Evolutionary conservation across 2,888 invertebrate species (phyloP).

Genomic region (Malachius bipustulatus): DNA sequence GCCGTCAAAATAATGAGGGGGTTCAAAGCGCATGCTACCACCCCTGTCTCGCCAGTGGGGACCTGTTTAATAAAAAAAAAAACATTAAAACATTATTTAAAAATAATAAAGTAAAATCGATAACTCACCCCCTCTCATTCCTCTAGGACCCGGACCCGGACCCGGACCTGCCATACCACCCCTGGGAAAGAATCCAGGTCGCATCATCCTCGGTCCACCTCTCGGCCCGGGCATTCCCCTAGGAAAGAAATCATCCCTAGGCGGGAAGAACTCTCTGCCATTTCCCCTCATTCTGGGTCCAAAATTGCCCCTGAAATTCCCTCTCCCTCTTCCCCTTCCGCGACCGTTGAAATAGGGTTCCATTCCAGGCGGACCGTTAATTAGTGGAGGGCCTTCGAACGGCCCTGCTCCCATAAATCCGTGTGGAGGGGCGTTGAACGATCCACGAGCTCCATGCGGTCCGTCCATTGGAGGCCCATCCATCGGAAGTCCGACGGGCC

Average conservation of each 20-base stretch:
- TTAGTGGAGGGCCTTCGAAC: background rate
- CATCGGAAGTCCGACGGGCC: constrained; percentile 11
- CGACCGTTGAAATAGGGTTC: constrained; percentile 11
- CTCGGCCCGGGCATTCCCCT: constrained; percentile 21
- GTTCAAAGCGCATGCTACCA: constrained; percentile 9
- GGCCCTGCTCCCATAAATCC: constrained; percentile 10
- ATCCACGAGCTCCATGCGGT: constrained; percentile 6
- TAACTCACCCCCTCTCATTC: constrained; percentile 11
- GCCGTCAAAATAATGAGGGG: constrained; percentile 6
- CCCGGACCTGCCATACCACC: constrained; percentile 25
- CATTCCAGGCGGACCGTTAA: constrained; percentile 6
- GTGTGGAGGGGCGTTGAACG: constrained; percentile 4
- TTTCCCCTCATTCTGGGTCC: constrained; percentile 17
- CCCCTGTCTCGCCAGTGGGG: constrained; percentile 35
- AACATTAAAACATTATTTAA: constrained; percentile 7
- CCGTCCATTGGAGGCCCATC: constrained; percentile 28
- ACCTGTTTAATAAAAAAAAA: constrained; percentile 16
- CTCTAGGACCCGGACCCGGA: constrained; percentile 19
- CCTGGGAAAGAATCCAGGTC: constrained; percentile 21
- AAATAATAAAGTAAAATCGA: background rate
- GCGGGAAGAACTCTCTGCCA: constrained; percentile 22
- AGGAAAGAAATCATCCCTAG: constrained; percentile 22
- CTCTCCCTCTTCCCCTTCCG: constrained; percentile 22
- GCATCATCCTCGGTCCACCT: constrained; percentile 24
- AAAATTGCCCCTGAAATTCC: constrained; percentile 22